These are phyloP conservation scores for Agrypnus murinus DNA, from an alignment of 2,888 invertebrate species.

Conservation along the genomic window DNA sequence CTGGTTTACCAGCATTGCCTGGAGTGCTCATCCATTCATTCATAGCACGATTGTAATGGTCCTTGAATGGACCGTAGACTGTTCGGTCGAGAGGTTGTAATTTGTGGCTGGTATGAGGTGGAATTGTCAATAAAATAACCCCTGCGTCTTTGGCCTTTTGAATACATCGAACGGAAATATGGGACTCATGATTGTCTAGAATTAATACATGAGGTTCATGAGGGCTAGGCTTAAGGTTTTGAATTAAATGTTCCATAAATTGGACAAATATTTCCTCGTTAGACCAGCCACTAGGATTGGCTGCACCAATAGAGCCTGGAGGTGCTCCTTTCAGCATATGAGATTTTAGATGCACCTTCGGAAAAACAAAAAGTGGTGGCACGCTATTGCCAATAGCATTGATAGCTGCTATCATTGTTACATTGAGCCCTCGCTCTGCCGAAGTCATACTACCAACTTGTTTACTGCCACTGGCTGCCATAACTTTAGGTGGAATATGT, in stretches of 20 bases:
- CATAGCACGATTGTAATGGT: conserved; percentile 1
- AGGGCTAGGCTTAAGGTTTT: not conserved
- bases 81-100: conserved; percentile 29
- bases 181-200: not conserved
- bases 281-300: conserved; percentile 1
- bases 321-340: conserved; percentile 21
- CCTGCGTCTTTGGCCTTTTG: conserved; percentile 14
- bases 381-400: conserved; percentile 63
- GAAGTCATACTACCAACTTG: conserved; percentile 65
- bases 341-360: conserved; percentile 5
- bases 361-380: conserved; percentile 23
- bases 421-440: conserved; percentile 64
- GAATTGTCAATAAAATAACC: conserved; percentile 29
- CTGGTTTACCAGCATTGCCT: not conserved
- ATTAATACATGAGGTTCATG: not conserved
- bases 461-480: conserved; percentile 50
- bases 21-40: conserved; percentile 11
- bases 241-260: not conserved
- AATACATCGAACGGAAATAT: not conserved
- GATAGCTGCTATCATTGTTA: conserved; percentile 62
- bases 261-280: conserved; percentile 16
- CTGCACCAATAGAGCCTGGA: not conserved
- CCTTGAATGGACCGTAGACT: conserved; percentile 33
- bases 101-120: conserved; percentile 22
- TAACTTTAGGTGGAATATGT: conserved; percentile 59